phyloP scores from a whole-genome alignment of 2,888 invertebrate genomes.

The Drosophila kambysellisi region DNA sequence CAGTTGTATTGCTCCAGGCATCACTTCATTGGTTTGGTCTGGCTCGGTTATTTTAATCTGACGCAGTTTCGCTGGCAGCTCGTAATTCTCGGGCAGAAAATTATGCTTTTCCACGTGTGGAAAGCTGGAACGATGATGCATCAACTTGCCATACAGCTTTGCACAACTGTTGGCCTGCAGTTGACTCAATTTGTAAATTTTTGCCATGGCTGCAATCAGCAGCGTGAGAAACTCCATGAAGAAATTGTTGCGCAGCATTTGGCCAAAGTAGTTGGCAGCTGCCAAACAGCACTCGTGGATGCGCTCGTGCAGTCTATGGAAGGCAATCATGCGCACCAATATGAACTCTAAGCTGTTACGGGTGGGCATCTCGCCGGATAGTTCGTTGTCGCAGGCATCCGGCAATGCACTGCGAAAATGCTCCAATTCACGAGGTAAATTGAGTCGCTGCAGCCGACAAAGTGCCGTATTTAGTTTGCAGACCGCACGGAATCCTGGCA shows the following conservation, averaged over 20 bases:
- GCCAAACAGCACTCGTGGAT: conserved; percentile 75
- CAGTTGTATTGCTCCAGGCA: conserved; percentile 9
- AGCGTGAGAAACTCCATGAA: conserved; percentile 82
- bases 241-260: conserved; percentile 75
- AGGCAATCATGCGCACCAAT: conserved; percentile 72
- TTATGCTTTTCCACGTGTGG: conserved; percentile 64
- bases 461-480: conserved; percentile 82
- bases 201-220: conserved; percentile 78
- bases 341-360: conserved; percentile 77
- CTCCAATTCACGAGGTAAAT: conserved; percentile 74
- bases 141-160: conserved; percentile 67
- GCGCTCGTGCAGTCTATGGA: conserved; percentile 74
- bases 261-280: conserved; percentile 76
- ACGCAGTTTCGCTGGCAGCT: conserved; percentile 58
- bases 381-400: conserved; percentile 63
- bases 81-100: conserved; percentile 51
- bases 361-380: conserved; percentile 73
- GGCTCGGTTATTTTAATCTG: background rate
- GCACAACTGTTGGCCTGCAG: conserved; percentile 64
- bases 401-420: conserved; percentile 78
- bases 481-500: conserved; percentile 81
- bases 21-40: conserved; percentile 25
- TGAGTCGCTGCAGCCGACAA: conserved; percentile 79
- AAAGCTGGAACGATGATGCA: conserved; percentile 62
- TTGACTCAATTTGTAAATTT: conserved; percentile 69